Base-by-base conservation (phyloP, 2,797 vertebrate species). In the Propithecus deckenii region DNA sequence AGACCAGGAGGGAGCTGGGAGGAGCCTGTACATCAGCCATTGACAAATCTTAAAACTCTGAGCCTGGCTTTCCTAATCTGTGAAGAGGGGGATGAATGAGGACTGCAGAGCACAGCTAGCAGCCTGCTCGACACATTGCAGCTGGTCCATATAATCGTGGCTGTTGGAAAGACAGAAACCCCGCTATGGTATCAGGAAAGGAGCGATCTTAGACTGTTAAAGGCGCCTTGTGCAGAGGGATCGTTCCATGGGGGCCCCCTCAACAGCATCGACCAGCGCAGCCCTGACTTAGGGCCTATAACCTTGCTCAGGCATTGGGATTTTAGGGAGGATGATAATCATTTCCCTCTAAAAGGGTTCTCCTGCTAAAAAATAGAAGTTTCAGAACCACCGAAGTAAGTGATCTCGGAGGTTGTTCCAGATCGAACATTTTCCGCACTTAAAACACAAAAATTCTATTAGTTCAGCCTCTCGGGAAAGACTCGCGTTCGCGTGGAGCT, bases 321-420 rank as follows among this genome's bases (percentile, higher is more conserved):
- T 48, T 69, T 72, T 20, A 15, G 95, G 46, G 76, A 2, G 28
- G 11, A 11, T 20, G 11, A 25, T 71, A 20, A 63, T 76, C 65
- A 8, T 50, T 59, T 67, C 32, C 52, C 61, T 48, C 20, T 57
- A n/a, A 41, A 59, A 69, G 81, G 50, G 15, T 57, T 46, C 43
- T 88, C 43, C n/a, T 59, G 57, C 81, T 91, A 20, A 25, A 80
- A 72, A 32, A 18, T 1, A 23, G 10, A 78, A 76, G 59, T 90
- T 86, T 92, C 86, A 88, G 85, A 74, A 63, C 30, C 80, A 71
- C 28, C 7, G 41, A 72, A 71, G 55, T 72, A 50, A 75, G 67
- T 63, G 80, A 69, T 57, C 80, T 71, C 4, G 0, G 50, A 86
- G 41, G 25, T 67, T 4, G 7, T 81, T 72, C n/a, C 50, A 81